Percentiles rank a stretch among this genome's conserved stretches.
Evolutionary conservation across 2,113 vertebrate species (phyloP).

Genomic region (Pseudorasbora parva): DNA sequence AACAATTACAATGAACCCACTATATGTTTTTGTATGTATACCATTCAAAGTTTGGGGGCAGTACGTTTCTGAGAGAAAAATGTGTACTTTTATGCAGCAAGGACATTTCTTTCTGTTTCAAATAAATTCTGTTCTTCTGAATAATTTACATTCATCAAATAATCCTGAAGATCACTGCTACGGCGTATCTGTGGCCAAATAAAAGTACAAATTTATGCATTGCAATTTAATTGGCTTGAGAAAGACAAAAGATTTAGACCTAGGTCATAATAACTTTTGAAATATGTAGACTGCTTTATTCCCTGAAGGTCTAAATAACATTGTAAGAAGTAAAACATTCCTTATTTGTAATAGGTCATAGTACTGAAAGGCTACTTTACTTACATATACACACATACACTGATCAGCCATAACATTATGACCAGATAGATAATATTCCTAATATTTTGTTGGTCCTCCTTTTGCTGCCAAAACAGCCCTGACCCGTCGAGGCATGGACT

Average conservation of each 20-base stretch:
- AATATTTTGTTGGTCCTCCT: too few relatives aligned
- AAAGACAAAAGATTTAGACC: not conserved
- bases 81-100: too few relatives aligned
- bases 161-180: too few relatives aligned
- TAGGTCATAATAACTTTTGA: not conserved
- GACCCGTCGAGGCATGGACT: too few relatives aligned
- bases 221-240: not conserved
- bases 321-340: not conserved
- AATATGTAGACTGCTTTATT: not conserved
- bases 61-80: not conserved
- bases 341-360: too few relatives aligned
- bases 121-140: not conserved
- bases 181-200: too few relatives aligned
- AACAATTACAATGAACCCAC: not conserved
- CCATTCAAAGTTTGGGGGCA: not conserved
- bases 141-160: not conserved
- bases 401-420: too few relatives aligned
- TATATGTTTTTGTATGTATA: not conserved
- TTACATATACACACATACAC: too few relatives aligned
- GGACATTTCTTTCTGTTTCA: not conserved
- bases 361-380: too few relatives aligned
- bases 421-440: too few relatives aligned
- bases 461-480: too few relatives aligned
- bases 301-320: not conserved
- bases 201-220: not conserved